A percentile compares a stretch with the other conserved stretches of the same genome.
These are phyloP conservation scores for Agrotis puta DNA, from an alignment of 2,888 invertebrate genomes.

Conservation along the genomic window DNA sequence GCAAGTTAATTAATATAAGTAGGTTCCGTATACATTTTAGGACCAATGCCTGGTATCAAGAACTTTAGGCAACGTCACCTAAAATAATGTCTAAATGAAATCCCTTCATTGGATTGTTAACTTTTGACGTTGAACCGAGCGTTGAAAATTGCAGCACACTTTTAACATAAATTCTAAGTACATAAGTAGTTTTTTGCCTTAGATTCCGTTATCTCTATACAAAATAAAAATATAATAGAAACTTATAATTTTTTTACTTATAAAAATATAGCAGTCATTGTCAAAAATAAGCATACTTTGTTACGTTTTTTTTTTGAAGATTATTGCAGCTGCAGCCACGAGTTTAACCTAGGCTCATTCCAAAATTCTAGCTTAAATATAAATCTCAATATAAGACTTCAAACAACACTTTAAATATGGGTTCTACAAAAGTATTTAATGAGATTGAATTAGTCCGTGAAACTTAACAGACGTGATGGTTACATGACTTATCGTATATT, in stretches of 20 bases:
- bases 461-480: neutral
- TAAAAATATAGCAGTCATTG: slow-evolving; percentile 21
- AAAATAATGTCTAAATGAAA: neutral
- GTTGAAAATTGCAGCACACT: neutral
- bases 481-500: neutral
- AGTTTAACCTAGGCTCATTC: neutral
- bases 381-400: neutral
- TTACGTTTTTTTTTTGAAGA: neutral
- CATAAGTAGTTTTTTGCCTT: neutral
- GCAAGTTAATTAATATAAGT: neutral
- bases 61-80: neutral
- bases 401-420: neutral
- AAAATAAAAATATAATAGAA: slow-evolving; percentile 9
- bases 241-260: slow-evolving; percentile 2
- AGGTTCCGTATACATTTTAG: slow-evolving; percentile 20
- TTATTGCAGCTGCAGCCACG: neutral
- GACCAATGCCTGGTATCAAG: neutral
- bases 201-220: neutral
- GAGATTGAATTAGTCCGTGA: neutral
- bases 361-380: neutral
- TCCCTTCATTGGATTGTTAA: neutral
- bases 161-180: slow-evolving; percentile 21
- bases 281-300: neutral
- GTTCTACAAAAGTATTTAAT: neutral
- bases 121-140: neutral